Evolutionary conservation across 2,797 vertebrate species (phyloP).

Genomic region (Ctenopoma kingsleyae): DNA sequence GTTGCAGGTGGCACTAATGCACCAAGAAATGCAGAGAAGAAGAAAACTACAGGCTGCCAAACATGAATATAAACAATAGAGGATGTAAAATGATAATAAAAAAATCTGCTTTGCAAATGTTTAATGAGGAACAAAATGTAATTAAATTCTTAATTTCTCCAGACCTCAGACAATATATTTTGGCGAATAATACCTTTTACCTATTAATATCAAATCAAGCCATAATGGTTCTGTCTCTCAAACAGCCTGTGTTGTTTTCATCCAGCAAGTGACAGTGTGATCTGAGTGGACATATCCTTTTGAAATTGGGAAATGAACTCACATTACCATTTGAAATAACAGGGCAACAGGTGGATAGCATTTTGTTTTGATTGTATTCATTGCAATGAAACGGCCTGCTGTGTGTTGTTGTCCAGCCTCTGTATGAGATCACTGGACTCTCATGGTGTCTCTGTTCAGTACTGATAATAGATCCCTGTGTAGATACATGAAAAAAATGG

Average conservation of each 20-base stretch:
- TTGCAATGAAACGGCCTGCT: constrained; percentile 1
- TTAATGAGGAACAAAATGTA: background rate
- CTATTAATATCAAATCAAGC: too few species aligned
- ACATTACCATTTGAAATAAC: constrained; percentile 52
- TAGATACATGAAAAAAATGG: constrained; percentile 12
- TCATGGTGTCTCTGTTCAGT: background rate
- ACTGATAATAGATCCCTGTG: constrained; percentile 4
- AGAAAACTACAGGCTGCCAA: too few species aligned
- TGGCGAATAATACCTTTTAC: background rate
- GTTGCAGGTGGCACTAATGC: background rate
- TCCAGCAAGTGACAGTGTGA: constrained; percentile 33
- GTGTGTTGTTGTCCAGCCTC: constrained; percentile 12
- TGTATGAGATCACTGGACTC: constrained; percentile 23
- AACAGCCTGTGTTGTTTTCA: constrained; percentile 23
- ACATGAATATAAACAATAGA: background rate
- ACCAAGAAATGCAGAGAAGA: background rate
- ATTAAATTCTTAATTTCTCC: background rate
- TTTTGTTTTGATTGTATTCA: background rate
- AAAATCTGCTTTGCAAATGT: background rate
- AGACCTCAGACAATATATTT: background rate
- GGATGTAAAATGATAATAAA: background rate
- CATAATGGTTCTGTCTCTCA: background rate
- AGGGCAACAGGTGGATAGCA: background rate
- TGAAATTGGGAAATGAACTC: constrained; percentile 42
- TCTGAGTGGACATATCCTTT: constrained; percentile 23